Base-by-base conservation (phyloP, 2,113 vertebrate genomes). In the Numenius arquata region DNA sequence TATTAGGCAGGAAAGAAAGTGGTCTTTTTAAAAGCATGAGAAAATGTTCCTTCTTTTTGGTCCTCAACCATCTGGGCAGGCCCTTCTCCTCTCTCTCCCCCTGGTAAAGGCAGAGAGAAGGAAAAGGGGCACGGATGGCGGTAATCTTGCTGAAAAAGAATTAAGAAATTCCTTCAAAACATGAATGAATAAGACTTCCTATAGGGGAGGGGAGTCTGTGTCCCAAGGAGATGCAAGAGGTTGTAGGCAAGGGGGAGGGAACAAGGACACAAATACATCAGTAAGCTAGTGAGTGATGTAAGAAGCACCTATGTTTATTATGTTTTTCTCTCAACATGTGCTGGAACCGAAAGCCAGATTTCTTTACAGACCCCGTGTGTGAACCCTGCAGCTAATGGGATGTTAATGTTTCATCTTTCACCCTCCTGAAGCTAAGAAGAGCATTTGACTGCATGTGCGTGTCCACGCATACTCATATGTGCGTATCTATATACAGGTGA, bases 1-100 rank as follows among this genome's bases (percentile, higher is more conserved):
- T 99, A 99, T 99, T 99, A 99, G 99, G 98, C 98, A 98, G 99
- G 98, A 99, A 99, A 99, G 98, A 99, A 98, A 99, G 99, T 98
- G 97, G 98, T 98, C 98, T 98, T 99, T 99, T 98, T 98, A 98
- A 99, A 99, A 98, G 98, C 99, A 99, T 99, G 99, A 99, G 99
- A 99, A 99, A 99, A 98, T 99, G 98, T 98, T 98, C 97, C 98
- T 96, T 98, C 98, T 98, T 98, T 97, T 98, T 98, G 98, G 98
- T 98, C 98, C 98, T 98, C 91, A 96, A 98, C 99, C 99, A 99
- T 99, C 99, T 99, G 99, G 99, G 99, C 97, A 98, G 97, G 98
- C 98, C 98, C 95, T 97, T 98, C 97, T 98, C 95, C 98, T 97
- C 97, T 98, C 97, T 71, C 94, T 94, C 84, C 70, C 90, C 92